phyloP scores from a whole-genome alignment of 1,140 invertebrate species.

The Aphelenchoides besseyi region DNA sequence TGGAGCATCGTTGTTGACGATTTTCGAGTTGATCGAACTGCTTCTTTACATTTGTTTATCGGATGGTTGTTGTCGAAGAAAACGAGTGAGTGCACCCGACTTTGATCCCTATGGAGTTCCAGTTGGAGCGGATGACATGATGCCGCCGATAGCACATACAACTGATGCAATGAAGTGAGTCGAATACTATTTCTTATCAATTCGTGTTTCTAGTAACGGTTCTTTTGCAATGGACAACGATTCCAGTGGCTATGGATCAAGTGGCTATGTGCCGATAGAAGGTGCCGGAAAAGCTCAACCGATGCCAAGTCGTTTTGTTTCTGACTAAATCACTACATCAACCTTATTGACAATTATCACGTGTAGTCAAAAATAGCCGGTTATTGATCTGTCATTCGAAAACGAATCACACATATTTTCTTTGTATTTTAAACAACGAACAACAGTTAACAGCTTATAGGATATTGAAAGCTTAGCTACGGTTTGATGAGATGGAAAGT shows the following conservation, averaged over 20 bases:
- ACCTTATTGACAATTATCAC: neutral
- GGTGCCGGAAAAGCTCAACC: neutral
- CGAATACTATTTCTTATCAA: neutral
- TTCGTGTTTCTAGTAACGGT: neutral
- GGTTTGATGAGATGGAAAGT: no score
- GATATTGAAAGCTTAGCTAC: no score
- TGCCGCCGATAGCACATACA: neutral
- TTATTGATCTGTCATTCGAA: no score
- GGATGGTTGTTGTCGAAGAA: neutral
- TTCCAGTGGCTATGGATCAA: neutral
- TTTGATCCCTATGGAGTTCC: neutral
- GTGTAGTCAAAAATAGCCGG: neutral
- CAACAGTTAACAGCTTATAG: no score
- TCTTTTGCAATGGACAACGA: neutral
- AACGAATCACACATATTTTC: no score
- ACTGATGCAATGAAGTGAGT: neutral
- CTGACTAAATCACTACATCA: neutral
- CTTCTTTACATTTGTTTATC: constrained; percentile 9
- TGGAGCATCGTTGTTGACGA: constrained; percentile 4
- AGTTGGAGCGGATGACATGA: neutral
- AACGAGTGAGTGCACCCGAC: neutral
- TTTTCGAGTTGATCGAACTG: constrained; percentile 23
- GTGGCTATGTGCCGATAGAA: constrained; percentile 1
- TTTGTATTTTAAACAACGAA: no score
- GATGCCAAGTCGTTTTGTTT: neutral